Evolutionary conservation across 2,888 invertebrate species (phyloP).

Genomic region (Chromoteleia sp.): DNA sequence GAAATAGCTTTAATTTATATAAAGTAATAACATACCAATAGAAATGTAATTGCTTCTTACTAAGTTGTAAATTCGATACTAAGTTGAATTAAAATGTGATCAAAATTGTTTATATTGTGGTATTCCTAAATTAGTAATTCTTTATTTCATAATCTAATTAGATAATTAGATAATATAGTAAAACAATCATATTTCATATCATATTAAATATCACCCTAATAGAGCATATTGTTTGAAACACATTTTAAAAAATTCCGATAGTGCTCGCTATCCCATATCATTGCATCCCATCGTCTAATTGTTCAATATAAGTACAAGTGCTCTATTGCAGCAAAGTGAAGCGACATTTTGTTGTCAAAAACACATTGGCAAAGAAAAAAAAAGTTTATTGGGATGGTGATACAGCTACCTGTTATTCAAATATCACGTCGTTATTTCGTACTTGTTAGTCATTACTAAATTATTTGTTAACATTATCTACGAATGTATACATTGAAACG

Average conservation of each 20-base stretch:
- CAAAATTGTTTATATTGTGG: too few relatives aligned
- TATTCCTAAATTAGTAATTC: too few relatives aligned
- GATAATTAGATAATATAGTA: too few relatives aligned
- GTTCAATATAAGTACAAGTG: constrained; percentile 29
- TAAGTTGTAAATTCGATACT: too few relatives aligned
- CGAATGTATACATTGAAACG: constrained; percentile 47
- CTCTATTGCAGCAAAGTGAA: constrained; percentile 59
- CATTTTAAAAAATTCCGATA: constrained; percentile 58
- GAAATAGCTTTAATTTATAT: too few relatives aligned
- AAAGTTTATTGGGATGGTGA: constrained; percentile 32
- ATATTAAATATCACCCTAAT: too few relatives aligned
- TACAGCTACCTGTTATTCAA: constrained; percentile 60
- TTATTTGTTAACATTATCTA: constrained; percentile 58
- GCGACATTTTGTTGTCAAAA: constrained; percentile 21
- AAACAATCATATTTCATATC: too few relatives aligned
- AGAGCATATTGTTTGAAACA: constrained; percentile 64
- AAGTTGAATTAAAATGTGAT: too few relatives aligned
- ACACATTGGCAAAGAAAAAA: constrained; percentile 14
- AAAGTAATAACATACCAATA: constrained; percentile 11
- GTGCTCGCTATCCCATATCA: constrained; percentile 70
- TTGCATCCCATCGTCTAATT: constrained; percentile 50
- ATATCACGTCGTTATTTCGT: constrained; percentile 24
- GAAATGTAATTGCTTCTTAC: too few relatives aligned
- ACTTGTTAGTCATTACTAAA: constrained; percentile 49
- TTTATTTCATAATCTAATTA: too few relatives aligned